Evolutionary conservation across 2,797 vertebrate genomes (phyloP).

Genomic region (Echeneis naucrates): DNA sequence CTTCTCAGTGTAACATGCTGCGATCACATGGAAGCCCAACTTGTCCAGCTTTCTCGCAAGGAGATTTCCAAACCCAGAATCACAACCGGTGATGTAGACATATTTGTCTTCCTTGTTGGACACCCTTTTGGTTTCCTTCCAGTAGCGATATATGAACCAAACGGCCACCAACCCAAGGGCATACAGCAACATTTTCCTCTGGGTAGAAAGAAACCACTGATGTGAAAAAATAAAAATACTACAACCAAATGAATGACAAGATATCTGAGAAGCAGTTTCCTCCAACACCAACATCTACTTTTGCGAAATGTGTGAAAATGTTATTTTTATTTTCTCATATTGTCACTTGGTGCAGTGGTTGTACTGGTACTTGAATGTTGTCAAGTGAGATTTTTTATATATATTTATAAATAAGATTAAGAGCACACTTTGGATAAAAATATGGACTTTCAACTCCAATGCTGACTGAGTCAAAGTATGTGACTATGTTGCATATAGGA

Average conservation of each 20-base stretch:
- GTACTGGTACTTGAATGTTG: neutral
- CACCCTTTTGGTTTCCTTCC: conserved; percentile 74
- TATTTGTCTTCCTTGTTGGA: conserved; percentile 73
- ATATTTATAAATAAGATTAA: no score
- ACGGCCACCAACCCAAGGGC: conserved; percentile 62
- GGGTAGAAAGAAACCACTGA: neutral
- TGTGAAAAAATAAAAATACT: neutral
- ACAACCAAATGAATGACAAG: neutral
- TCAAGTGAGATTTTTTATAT: neutral
- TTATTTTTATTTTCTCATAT: neutral
- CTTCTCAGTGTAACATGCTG: conserved; percentile 80
- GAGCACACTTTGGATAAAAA: neutral
- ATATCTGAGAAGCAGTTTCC: no score
- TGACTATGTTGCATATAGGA: neutral
- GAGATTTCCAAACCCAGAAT: conserved; percentile 81
- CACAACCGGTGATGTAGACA: conserved; percentile 86
- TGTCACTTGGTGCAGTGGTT: neutral
- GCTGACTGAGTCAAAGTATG: neutral
- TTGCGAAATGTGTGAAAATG: neutral
- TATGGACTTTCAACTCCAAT: neutral
- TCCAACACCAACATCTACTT: neutral
- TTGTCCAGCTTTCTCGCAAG: conserved; percentile 80
- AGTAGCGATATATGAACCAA: conserved; percentile 78
- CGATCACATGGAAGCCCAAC: conserved; percentile 79
- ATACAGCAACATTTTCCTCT: conserved; percentile 73